Conservation (phyloP, 2,888 invertebrate genomes). For the Homarus gammarus region DNA sequence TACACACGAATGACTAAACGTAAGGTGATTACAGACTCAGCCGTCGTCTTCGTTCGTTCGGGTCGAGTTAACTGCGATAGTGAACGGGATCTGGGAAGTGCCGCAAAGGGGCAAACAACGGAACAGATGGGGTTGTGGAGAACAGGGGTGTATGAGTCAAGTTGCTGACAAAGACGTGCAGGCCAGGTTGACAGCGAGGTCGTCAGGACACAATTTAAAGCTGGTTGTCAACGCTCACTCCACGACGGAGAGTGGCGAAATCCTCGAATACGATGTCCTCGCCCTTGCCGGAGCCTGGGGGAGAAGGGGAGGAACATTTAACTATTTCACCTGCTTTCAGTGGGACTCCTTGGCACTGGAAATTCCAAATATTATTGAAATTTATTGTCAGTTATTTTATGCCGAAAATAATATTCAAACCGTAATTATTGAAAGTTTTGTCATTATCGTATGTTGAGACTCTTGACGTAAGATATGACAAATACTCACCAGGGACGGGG, state of each 20-base stretch:
- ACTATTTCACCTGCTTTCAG: too few relatives aligned
- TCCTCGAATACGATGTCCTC: constrained; percentile 75
- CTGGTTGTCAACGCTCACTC: constrained; percentile 75
- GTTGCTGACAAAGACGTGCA: neutral
- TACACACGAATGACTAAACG: too few relatives aligned
- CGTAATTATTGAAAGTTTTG: too few relatives aligned
- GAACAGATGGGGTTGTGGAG: neutral
- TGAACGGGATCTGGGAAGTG: neutral
- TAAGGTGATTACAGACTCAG: neutral
- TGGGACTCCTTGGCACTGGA: too few relatives aligned
- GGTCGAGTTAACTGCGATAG: neutral
- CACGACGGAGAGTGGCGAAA: constrained; percentile 74
- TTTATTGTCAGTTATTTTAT: too few relatives aligned
- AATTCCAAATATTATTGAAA: neutral
- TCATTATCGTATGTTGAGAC: too few relatives aligned
- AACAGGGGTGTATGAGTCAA: too few relatives aligned
- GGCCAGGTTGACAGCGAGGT: neutral
- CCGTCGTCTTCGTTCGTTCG: constrained; percentile 43
- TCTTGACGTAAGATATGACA: too few relatives aligned
- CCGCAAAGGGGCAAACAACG: neutral
- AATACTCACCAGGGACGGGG: constrained; percentile 87
- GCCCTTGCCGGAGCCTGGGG: constrained; percentile 14
- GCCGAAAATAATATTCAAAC: too few relatives aligned
- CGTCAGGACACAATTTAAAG: neutral
- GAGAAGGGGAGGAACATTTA: neutral